Evolutionary conservation across 2,888 invertebrate genomes (phyloP).

Genomic region (Limnephilus rhombicus): DNA sequence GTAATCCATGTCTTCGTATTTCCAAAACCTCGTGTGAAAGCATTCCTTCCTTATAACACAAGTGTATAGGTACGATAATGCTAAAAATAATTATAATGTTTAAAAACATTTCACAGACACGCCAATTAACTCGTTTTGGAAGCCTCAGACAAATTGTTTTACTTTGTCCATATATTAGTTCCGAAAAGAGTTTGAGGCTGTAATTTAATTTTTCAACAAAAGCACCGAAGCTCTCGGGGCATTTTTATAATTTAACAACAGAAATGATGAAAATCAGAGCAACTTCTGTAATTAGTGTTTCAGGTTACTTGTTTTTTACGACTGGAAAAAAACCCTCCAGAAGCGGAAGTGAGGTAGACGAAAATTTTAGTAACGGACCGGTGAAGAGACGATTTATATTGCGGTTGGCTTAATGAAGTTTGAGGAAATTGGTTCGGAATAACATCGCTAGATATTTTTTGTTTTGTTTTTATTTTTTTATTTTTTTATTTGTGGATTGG

Average conservation of each 20-base stretch:
- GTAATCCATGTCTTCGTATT: no score
- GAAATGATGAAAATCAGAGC: not conserved
- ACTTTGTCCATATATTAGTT: not conserved
- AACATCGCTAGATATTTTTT: not conserved
- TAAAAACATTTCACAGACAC: not conserved
- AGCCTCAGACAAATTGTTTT: not conserved
- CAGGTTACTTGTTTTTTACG: not conserved
- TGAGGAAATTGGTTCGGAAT: not conserved
- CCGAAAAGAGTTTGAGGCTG: not conserved
- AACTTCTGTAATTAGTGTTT: conserved; percentile 1
- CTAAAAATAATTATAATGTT: not conserved
- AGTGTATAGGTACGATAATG: not conserved
- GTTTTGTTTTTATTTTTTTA: no score
- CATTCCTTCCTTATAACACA: not conserved
- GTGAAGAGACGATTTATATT: not conserved
- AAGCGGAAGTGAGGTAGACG: not conserved
- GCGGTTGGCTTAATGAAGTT: not conserved
- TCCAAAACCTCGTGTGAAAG: no score
- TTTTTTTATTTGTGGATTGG: no score
- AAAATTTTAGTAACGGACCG: not conserved
- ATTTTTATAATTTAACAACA: not conserved
- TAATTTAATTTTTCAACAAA: conserved; percentile 1
- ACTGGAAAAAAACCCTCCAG: not conserved
- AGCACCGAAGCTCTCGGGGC: not conserved
- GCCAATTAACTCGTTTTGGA: not conserved